Conservation (phyloP, 2,113 vertebrate genomes). For the Larimichthys polyactis region DNA sequence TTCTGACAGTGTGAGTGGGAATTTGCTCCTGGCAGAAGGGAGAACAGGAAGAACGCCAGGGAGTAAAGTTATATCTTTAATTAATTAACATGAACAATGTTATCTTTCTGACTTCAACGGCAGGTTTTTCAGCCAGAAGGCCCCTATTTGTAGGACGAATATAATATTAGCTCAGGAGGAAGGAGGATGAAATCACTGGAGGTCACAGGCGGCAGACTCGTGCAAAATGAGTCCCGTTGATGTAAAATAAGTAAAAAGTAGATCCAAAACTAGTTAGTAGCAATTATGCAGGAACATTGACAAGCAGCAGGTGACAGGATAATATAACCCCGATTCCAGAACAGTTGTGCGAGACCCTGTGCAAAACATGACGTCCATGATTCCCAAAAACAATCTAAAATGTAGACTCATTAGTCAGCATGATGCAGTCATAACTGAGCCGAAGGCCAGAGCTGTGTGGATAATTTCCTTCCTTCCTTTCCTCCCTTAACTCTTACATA, state of each 20-base stretch:
- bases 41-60: conserved; percentile 32
- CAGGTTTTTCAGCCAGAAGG: conserved; percentile 43
- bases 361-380: no score
- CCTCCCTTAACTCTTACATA: no score
- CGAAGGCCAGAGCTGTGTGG: no score
- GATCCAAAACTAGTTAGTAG: background rate
- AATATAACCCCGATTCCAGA: no score
- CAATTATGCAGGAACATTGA: background rate
- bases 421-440: no score
- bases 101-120: conserved; percentile 44
- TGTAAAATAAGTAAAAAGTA: background rate
- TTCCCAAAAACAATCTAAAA: no score
- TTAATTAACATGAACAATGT: conserved; percentile 70
- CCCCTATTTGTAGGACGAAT: conserved; percentile 16
- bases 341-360: no score
- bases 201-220: conserved; percentile 14
- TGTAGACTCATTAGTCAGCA: no score
- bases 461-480: no score
- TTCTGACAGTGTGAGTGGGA: conserved; percentile 48
- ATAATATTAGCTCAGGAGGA: conserved; percentile 35
- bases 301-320: background rate
- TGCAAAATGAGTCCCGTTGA: conserved; percentile 3
- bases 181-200: conserved; percentile 12
- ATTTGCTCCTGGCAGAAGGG: conserved; percentile 26
- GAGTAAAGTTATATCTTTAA: conserved; percentile 71